Conservation (phyloP, 2,113 vertebrate species). For the Bucco capensis region DNA sequence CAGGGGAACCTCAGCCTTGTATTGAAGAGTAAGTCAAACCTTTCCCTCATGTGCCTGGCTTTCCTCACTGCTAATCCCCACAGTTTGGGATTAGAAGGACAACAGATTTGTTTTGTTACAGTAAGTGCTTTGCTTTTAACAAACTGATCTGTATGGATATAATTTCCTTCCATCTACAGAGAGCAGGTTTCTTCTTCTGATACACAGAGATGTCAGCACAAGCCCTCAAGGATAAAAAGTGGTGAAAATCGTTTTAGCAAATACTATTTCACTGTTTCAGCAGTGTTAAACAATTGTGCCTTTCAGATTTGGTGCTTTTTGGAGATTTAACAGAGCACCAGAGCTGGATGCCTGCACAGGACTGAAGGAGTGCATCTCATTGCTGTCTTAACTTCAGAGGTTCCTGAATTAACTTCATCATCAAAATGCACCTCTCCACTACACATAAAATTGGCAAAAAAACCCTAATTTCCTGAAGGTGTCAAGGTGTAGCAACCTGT, state of each 20-base stretch:
- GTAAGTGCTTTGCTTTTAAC: not conserved
- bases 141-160: not conserved
- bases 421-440: not conserved
- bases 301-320: not conserved
- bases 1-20: not conserved
- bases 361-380: not conserved
- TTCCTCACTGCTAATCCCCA: not conserved
- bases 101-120: not conserved
- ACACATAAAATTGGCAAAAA: not conserved
- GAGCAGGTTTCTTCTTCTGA: not conserved
- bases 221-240: not conserved
- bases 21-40: not conserved
- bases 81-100: not conserved
- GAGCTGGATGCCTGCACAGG: not conserved
- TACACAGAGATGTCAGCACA: not conserved
- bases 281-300: not conserved
- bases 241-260: not conserved
- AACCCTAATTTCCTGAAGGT: not conserved
- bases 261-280: not conserved
- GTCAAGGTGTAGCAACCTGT: not conserved
- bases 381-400: not conserved
- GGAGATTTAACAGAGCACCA: not conserved
- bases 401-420: not conserved
- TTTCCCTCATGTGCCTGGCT: not conserved
- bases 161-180: not conserved